Percentiles rank a stretch among this genome's conserved stretches.
Conservation (phyloP, 2,888 invertebrate species). For the Drosophila niveifrons region DNA sequence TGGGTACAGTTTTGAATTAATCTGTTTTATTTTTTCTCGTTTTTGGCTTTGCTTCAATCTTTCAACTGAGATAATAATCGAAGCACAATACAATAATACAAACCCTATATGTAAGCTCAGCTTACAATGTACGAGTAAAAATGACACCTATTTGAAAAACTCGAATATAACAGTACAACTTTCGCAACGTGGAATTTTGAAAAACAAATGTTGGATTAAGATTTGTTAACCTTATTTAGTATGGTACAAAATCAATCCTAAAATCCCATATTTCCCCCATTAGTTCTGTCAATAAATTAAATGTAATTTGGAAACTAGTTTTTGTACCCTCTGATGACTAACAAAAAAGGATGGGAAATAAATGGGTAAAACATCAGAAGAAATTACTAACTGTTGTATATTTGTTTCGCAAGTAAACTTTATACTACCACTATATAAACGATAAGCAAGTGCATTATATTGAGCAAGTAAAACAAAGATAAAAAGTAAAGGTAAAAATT, state of each 20-base stretch:
- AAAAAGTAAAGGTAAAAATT: constrained; percentile 40
- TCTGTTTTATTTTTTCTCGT: constrained; percentile 1
- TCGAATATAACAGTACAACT: constrained; percentile 72
- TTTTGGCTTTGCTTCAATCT: constrained; percentile 36
- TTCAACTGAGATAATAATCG: constrained; percentile 11
- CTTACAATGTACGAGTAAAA: constrained; percentile 31
- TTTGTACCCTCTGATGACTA: constrained; percentile 20
- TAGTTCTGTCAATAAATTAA: constrained; percentile 20
- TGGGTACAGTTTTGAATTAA: constrained; percentile 8
- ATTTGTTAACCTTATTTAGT: constrained; percentile 25
- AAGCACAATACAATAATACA: constrained; percentile 11
- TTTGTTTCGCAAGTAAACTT: constrained; percentile 47
- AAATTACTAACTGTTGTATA: constrained; percentile 53
- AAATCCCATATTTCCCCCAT: constrained; percentile 6
- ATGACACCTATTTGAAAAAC: constrained; percentile 51
- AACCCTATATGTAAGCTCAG: constrained; percentile 28
- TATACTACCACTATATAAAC: constrained; percentile 44
- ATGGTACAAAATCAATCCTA: constrained; percentile 20
- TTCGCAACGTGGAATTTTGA: constrained; percentile 79
- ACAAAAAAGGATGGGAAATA: constrained; percentile 1
- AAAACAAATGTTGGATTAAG: constrained; percentile 29
- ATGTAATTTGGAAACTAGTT: constrained; percentile 21
- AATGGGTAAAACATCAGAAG: constrained; percentile 10
- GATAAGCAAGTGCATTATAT: constrained; percentile 80
- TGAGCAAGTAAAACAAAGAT: constrained; percentile 32